Conservation (phyloP, 2,113 vertebrate genomes). For the Pipa parva region DNA sequence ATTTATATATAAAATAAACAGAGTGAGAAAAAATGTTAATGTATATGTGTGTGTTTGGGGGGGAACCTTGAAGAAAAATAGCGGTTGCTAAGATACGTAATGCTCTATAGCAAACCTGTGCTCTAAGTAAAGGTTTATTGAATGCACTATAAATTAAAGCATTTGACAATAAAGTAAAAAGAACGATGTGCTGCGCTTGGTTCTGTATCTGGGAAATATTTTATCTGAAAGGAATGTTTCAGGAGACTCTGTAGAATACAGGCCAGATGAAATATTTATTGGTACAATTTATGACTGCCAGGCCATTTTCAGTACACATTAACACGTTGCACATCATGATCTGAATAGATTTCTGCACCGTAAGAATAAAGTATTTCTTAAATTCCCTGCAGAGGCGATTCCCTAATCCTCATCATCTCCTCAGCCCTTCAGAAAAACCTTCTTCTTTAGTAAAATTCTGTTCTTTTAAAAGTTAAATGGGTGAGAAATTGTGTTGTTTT, state of each 20-base stretch:
- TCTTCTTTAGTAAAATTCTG: too few species aligned
- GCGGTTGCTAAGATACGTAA: slow-evolving; percentile 57
- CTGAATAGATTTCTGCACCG: neutral
- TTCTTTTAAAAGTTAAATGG: too few species aligned
- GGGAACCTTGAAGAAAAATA: slow-evolving; percentile 44
- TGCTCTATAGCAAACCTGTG: slow-evolving; percentile 20
- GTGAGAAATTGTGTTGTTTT: too few species aligned
- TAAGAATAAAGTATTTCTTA: neutral
- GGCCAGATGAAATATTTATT: slow-evolving; percentile 31
- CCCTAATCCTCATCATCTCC: neutral
- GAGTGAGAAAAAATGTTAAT: neutral
- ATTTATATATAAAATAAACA: neutral
- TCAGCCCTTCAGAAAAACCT: too few species aligned
- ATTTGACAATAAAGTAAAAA: slow-evolving; percentile 15
- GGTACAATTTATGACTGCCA: slow-evolving; percentile 20
- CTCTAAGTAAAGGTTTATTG: slow-evolving; percentile 3
- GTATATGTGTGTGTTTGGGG: neutral
- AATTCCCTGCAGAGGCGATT: neutral
- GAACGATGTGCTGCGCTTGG: neutral
- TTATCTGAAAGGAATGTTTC: slow-evolving; percentile 28
- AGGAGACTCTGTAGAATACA: slow-evolving; percentile 15
- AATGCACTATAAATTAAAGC: slow-evolving; percentile 14
- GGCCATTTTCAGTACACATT: slow-evolving; percentile 3
- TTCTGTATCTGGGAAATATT: slow-evolving; percentile 24
- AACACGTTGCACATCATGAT: slow-evolving; percentile 12